Evolutionary conservation across 2,113 vertebrate genomes (phyloP).

Genomic region (Pseudopipra pipra): DNA sequence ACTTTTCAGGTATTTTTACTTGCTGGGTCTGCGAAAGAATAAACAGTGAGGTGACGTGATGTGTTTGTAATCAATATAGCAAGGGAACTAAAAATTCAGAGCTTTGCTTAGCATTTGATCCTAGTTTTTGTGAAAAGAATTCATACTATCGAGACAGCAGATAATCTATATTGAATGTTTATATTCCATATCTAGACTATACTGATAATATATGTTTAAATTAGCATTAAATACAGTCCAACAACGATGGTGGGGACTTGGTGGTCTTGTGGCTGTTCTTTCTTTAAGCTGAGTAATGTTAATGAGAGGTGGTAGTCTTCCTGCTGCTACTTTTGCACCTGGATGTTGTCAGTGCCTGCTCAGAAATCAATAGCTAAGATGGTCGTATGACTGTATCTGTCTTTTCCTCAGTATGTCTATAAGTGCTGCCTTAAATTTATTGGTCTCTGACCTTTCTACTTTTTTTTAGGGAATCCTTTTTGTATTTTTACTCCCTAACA

Average conservation of each 20-base stretch:
- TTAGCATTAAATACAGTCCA: not conserved
- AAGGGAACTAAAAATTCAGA: not conserved
- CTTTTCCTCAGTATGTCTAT: not conserved
- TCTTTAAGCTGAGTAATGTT: not conserved
- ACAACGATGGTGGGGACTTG: not conserved
- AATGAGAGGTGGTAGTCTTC: not conserved
- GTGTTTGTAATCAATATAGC: not conserved
- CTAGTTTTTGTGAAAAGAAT: not conserved
- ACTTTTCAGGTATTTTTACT: not conserved
- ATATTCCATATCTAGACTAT: not conserved
- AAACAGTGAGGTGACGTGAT: accelerated
- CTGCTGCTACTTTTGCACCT: not conserved
- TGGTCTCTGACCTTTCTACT: not conserved
- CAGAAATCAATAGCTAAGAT: not conserved
- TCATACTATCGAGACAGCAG: not conserved
- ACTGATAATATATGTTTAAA: not conserved
- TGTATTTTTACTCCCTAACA: not conserved
- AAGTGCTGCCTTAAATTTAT: not conserved
- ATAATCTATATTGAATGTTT: not conserved
- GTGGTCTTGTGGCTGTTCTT: not conserved
- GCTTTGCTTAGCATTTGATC: not conserved
- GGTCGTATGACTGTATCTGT: not conserved
- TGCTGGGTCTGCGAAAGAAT: not conserved
- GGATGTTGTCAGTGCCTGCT: not conserved
- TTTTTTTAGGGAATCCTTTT: not conserved